Percentiles rank a stretch among this genome's conserved stretches.
Evolutionary conservation across 2,113 vertebrate species (phyloP).

Genomic region (Seriola aureovittata): DNA sequence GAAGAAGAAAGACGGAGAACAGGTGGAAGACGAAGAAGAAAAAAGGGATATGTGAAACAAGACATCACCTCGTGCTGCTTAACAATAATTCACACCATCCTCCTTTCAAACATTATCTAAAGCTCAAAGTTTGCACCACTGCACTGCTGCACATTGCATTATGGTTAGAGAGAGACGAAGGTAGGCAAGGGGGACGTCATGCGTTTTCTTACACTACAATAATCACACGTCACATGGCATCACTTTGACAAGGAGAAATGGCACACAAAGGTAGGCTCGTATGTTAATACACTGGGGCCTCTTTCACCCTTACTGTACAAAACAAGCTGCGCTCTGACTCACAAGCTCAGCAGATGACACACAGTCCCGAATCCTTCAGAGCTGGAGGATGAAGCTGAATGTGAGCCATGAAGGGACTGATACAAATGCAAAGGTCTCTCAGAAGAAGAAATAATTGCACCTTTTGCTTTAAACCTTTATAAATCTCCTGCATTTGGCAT

Average conservation of each 20-base stretch:
- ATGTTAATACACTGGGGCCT: slow-evolving; percentile 24
- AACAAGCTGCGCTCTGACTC: slow-evolving; percentile 18
- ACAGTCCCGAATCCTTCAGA: background rate
- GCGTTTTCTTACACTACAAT: slow-evolving; percentile 46
- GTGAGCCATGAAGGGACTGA: background rate
- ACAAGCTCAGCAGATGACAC: background rate
- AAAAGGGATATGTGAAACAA: no score
- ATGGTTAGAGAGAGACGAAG: slow-evolving; percentile 48
- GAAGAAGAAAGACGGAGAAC: background rate
- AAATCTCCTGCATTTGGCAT: background rate
- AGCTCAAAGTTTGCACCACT: slow-evolving; percentile 72
- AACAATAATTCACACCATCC: slow-evolving; percentile 8
- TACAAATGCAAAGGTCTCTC: background rate
- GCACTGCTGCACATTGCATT: slow-evolving; percentile 63
- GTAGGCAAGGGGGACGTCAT: slow-evolving; percentile 49
- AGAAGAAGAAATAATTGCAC: background rate
- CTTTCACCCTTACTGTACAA: slow-evolving; percentile 5
- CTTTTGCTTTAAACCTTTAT: background rate
- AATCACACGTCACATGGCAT: slow-evolving; percentile 34
- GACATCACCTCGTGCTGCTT: background rate
- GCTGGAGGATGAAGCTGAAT: slow-evolving; percentile 19
- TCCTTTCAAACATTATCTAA: slow-evolving; percentile 51
- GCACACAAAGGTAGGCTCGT: slow-evolving; percentile 45
- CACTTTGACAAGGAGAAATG: background rate
- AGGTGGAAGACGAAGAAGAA: background rate